These are phyloP conservation scores for Drosophila bifasciata DNA, from an alignment of 1,140 invertebrate genomes.

Conservation along the genomic window DNA sequence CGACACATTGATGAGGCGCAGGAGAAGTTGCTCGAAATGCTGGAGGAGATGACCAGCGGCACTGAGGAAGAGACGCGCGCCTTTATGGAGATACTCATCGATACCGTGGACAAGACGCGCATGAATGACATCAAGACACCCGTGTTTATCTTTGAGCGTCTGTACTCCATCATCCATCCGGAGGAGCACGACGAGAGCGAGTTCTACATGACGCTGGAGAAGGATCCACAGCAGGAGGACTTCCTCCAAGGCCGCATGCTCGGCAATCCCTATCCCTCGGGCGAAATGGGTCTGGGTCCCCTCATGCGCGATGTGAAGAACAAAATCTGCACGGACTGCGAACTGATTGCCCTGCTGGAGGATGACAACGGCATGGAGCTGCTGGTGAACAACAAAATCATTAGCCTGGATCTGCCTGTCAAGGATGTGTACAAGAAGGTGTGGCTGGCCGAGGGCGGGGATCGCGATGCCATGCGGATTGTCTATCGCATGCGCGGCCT, in stretches of 20 bases:
- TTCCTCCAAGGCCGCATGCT: conserved; percentile 98
- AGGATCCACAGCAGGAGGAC: conserved; percentile 99
- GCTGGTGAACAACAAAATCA: conserved; percentile 99
- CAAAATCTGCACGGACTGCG: conserved; percentile 98
- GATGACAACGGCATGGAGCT: conserved; percentile 99
- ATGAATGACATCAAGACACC: conserved; percentile 97
- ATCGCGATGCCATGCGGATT: conserved; percentile 97
- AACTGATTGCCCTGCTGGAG: conserved; percentile 96
- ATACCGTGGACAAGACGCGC: conserved; percentile 97
- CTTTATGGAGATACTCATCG: conserved; percentile 98
- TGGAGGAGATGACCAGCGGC: conserved; percentile 98
- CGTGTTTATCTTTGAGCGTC: conserved; percentile 98
- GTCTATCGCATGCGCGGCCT: conserved; percentile 99
- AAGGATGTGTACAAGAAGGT: conserved; percentile 96
- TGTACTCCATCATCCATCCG: conserved; percentile 98
- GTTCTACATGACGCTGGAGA: conserved; percentile 98
- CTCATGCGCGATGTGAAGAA: conserved; percentile 99
- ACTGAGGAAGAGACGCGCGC: conserved; percentile 98
- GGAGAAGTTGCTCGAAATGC: conserved; percentile 95
- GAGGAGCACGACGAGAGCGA: conserved; percentile 98
- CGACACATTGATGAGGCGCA: conserved; percentile 98
- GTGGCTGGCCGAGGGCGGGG: conserved; percentile 94
- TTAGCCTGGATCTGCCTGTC: conserved; percentile 97
- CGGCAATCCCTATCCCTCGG: conserved; percentile 98
- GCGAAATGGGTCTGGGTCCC: conserved; percentile 96